Base-by-base conservation (phyloP, 1,140 invertebrate species). In the Cecropterus lyciades region DNA sequence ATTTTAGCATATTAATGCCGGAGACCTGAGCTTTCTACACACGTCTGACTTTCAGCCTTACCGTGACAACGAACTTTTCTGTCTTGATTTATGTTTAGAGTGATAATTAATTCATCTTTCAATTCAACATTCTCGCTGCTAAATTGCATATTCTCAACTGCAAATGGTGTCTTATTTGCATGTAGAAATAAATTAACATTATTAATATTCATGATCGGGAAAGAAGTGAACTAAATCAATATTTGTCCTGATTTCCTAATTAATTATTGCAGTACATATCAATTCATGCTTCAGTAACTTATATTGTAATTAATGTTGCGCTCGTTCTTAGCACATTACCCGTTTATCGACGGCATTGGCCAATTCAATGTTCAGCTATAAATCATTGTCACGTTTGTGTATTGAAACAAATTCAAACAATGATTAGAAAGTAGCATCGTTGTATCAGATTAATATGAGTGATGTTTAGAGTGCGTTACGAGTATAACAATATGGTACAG, bases 1-100 rank as follows among this genome's bases (percentile, higher is more conserved):
- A 80, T 85, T 87, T 88, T 89, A 83, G 84, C 85, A 91, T 89
- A 89, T 82, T 86, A 86, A 91, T 89, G 77, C 72, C 53, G 60
- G 56, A 80, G 65, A 72, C 66, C 45, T 51, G 49, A 84, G 85
- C 87, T 91, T 91, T 91, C 87, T 91, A 88, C 80, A 73, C 59
- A 62, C 33, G 52, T 63, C 63, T 69, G 63, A 56, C 66, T 69
- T 79, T 79, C 65, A 72, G 65, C 52, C 55, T 70, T 67, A 42
- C 62, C 33, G 62, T 75, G 70, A 73, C 69, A 75, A 53, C 37
- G 37, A 45, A 53, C 60, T 64, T 53, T 51, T 64, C 14, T 56
- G 42, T 45, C 57, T 69, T 40, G 49, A 37, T 57, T 51, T 48
- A 53, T 51, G 43, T 65, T 69, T 20, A 57, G 53, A 53, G 7